Base-by-base conservation (phyloP, 2,888 invertebrate genomes). In the Sinelater perroti region DNA sequence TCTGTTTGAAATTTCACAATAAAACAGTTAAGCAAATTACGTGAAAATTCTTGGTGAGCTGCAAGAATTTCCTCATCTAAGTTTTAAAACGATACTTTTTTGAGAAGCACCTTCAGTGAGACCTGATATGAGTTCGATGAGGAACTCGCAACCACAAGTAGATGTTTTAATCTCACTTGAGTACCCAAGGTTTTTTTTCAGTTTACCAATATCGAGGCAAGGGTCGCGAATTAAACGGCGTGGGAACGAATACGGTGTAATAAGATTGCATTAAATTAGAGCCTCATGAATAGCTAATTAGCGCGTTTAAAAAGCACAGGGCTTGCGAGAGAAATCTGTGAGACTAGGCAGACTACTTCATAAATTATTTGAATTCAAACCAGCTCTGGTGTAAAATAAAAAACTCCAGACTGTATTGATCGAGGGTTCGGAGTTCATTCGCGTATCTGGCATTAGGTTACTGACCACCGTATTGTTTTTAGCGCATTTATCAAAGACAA, bases 351-450 rank as follows among this genome's bases (percentile, higher is more conserved):
- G n/a, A n/a, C n/a, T n/a, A n/a, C n/a, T n/a, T n/a, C n/a, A n/a
- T n/a, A n/a, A n/a, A n/a, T n/a, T n/a, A n/a, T n/a, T n/a, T n/a
- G n/a, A n/a, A n/a, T n/a, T n/a, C n/a, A n/a, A n/a, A n/a, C n/a
- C n/a, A n/a, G n/a, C n/a, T n/a, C n/a, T n/a, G n/a, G n/a, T 42
- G 44, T 11, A 52, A 42, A 31, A 53, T 47, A 47, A 46, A 20
- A n/a, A 47, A 53, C 56, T 56, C 61, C 60, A 66, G 64, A 66
- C 66, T 58, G 20, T 66, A 66, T 66, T 60, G 66, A 66, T 66
- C 63, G 56, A 45, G 28, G 42, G 55, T 61, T 61, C 58, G 47
- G 60, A 65, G 68, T 68, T 68, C 68, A 67, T 65, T 67, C 64
- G 61, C 67, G 61, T 63, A 59, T 61, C 57, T 60, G 60, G 40